phyloP scores from a whole-genome alignment of 2,888 invertebrate species.

The Coelogynopora nodosa region DNA sequence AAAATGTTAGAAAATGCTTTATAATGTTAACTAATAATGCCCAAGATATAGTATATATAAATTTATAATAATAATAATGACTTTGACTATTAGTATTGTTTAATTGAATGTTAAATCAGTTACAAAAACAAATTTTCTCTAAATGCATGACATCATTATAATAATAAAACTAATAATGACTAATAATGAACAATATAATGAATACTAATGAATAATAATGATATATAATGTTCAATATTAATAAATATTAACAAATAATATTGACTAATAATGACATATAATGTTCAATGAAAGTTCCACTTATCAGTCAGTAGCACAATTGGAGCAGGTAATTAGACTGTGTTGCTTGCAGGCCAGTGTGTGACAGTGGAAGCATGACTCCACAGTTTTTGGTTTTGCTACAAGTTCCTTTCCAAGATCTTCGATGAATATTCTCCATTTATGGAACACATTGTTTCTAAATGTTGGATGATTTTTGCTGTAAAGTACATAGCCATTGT shows the following conservation, averaged over 20 bases:
- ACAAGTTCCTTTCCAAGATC: conserved; percentile 17
- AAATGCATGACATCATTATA: neutral
- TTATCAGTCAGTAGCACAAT: conserved; percentile 28
- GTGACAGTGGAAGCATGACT: conserved; percentile 15
- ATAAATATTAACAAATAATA: too few relatives aligned
- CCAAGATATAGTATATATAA: conserved; percentile 5
- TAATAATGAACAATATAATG: neutral
- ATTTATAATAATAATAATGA: conserved; percentile 26
- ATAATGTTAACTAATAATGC: conserved; percentile 27
- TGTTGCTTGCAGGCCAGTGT: neutral
- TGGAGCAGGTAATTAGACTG: conserved; percentile 21
- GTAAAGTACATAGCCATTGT: conserved; percentile 20
- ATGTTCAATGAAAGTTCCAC: conserved; percentile 20
- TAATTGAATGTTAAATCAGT: conserved; percentile 1
- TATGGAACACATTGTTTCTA: conserved; percentile 5
- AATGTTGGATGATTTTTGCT: conserved; percentile 8
- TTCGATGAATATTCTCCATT: conserved; percentile 30
- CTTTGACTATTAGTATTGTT: neutral
- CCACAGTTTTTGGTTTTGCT: conserved; percentile 30
- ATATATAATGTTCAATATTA: too few relatives aligned
- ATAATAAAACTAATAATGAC: neutral
- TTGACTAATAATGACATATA: neutral
- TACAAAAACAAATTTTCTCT: neutral
- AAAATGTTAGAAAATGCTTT: conserved; percentile 16
- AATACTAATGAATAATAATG: neutral